Evolutionary conservation across 2,113 vertebrate species (phyloP).

Genomic region (Equus quagga): DNA sequence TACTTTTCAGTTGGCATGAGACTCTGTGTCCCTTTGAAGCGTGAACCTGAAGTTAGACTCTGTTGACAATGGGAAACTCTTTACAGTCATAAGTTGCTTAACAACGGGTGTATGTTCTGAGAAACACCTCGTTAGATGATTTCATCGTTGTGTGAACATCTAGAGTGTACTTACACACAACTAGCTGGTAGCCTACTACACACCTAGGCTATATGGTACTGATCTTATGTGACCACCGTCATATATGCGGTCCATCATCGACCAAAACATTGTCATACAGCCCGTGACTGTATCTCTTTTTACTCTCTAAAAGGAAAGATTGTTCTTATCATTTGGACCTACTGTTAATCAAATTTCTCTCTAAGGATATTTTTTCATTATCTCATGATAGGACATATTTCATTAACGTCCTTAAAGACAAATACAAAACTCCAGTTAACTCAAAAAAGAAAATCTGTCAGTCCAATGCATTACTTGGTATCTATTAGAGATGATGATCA

Average conservation of each 20-base stretch:
- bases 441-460: neutral
- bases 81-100: neutral
- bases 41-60: neutral
- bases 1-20: neutral
- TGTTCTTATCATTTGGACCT: neutral
- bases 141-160: too few relatives aligned
- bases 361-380: neutral
- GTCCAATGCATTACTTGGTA: rapidly evolving
- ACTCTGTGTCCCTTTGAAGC: neutral
- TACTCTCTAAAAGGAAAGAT: neutral
- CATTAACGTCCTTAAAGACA: neutral
- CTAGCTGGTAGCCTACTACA: too few relatives aligned
- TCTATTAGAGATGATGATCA: neutral
- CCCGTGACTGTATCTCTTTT: too few relatives aligned
- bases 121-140: too few relatives aligned
- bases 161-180: too few relatives aligned
- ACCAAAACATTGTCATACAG: too few relatives aligned
- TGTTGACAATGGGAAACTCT: neutral
- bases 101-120: too few relatives aligned
- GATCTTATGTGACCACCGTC: too few relatives aligned
- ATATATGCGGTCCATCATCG: too few relatives aligned
- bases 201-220: too few relatives aligned
- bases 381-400: neutral
- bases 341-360: neutral
- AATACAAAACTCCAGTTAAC: neutral